A percentile compares a stretch with the other conserved stretches of the same genome.
Evolutionary conservation across 2,113 vertebrate species (phyloP).

Genomic region (Holacanthus passer): DNA sequence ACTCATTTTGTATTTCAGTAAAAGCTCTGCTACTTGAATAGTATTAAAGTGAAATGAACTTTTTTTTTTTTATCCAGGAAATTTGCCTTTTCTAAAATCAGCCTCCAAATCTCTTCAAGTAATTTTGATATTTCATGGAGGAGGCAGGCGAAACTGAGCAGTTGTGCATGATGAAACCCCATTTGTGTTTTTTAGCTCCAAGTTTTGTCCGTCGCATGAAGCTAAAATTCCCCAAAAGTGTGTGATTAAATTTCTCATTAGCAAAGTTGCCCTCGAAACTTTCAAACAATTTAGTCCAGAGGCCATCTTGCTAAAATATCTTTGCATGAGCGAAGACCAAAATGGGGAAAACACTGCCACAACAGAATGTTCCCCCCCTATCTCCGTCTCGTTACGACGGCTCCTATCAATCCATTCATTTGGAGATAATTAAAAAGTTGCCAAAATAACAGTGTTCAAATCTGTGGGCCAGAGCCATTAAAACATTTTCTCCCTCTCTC

Average conservation of each 20-base stretch:
- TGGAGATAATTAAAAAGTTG: constrained; percentile 82
- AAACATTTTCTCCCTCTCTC: constrained; percentile 65
- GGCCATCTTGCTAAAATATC: constrained; percentile 64
- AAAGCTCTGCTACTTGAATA: not conserved
- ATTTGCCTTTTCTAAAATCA: no score
- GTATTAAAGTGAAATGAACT: not conserved
- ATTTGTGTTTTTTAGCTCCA: constrained; percentile 16
- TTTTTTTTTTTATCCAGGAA: not conserved
- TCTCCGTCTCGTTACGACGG: constrained; percentile 52
- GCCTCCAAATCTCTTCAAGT: not conserved
- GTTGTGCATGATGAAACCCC: not conserved
- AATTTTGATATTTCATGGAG: not conserved
- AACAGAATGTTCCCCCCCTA: constrained; percentile 50
- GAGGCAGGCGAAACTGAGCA: not conserved
- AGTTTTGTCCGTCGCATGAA: not conserved
- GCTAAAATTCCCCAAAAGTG: constrained; percentile 5
- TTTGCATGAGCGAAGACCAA: constrained; percentile 30
- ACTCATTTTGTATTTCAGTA: constrained; percentile 3
- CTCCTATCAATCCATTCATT: constrained; percentile 78
- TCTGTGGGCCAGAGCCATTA: constrained; percentile 74
- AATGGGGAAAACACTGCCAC: constrained; percentile 31
- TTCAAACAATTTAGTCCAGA: constrained; percentile 54
- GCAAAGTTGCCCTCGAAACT: constrained; percentile 55
- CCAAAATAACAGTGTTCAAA: constrained; percentile 78
- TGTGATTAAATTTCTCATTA: constrained; percentile 60